These are phyloP conservation scores for Ictidomys tridecemlineatus DNA, from an alignment of 2,113 vertebrate species.

Conservation along the genomic window DNA sequence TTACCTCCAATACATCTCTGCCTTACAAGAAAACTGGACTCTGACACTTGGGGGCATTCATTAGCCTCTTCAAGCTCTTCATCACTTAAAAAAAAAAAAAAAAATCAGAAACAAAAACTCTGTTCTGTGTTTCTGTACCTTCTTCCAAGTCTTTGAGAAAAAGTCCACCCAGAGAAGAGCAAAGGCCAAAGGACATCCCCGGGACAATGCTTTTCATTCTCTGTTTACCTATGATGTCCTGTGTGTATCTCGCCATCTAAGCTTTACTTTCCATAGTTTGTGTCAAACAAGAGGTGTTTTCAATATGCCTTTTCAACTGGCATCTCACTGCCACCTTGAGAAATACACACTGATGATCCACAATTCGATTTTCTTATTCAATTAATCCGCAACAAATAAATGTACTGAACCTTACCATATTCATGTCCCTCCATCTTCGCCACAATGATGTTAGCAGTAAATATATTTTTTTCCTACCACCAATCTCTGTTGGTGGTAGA, in stretches of 20 bases:
- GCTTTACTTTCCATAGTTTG: background rate
- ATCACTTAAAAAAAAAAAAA: background rate
- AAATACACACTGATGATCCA: background rate
- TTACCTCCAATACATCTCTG: background rate
- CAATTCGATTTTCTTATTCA: background rate
- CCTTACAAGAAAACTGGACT: background rate
- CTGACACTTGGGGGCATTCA: background rate
- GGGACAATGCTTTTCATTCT: background rate
- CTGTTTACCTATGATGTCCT: background rate
- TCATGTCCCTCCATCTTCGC: background rate
- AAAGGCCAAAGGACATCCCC: background rate
- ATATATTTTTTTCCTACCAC: background rate
- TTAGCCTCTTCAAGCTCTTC: background rate
- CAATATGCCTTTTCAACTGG: background rate
- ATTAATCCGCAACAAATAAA: background rate
- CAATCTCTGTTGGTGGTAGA: background rate
- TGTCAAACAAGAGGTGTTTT: background rate
- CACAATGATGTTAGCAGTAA: background rate
- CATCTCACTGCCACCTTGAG: background rate
- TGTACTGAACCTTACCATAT: background rate
- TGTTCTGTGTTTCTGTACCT: background rate
- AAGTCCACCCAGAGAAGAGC: background rate
- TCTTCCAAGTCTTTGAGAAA: background rate
- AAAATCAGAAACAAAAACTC: background rate
- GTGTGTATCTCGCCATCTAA: background rate